These are phyloP conservation scores for Tragelaphus strepsiceros DNA, from an alignment of 2,113 vertebrate species.

Conservation along the genomic window DNA sequence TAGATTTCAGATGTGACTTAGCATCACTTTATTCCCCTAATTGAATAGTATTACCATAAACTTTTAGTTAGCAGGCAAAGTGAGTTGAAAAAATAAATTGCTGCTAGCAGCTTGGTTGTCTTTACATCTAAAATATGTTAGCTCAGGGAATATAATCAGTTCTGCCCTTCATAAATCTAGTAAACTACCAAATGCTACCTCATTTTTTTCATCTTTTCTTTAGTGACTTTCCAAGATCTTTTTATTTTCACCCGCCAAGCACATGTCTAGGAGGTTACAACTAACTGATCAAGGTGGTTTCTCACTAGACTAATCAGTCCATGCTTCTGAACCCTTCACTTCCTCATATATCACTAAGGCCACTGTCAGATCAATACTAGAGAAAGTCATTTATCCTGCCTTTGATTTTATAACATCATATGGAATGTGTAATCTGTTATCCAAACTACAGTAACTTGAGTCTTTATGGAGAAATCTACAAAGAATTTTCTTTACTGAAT, in stretches of 20 bases:
- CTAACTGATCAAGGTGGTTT: neutral
- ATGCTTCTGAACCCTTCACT: neutral
- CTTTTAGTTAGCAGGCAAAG: neutral
- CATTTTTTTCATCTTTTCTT: neutral
- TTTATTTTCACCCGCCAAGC: neutral
- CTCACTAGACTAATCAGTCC: neutral
- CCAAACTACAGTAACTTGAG: neutral
- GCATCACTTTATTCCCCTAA: neutral
- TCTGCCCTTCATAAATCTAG: slow-evolving; percentile 14
- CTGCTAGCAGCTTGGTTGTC: neutral
- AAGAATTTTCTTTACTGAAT: neutral
- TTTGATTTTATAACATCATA: neutral
- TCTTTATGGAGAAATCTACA: neutral
- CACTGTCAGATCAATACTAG: neutral
- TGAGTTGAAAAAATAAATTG: slow-evolving; percentile 5
- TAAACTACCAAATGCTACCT: neutral
- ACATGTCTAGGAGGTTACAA: neutral
- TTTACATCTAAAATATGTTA: slow-evolving; percentile 22
- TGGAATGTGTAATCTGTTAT: neutral
- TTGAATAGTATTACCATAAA: neutral
- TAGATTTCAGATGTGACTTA: slow-evolving; percentile 27
- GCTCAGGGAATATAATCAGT: neutral
- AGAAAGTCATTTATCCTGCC: neutral
- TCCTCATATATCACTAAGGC: neutral
- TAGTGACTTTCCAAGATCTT: neutral